Conservation (phyloP, 2,888 invertebrate species). For the Bursaphelenchus okinawaensis region DNA sequence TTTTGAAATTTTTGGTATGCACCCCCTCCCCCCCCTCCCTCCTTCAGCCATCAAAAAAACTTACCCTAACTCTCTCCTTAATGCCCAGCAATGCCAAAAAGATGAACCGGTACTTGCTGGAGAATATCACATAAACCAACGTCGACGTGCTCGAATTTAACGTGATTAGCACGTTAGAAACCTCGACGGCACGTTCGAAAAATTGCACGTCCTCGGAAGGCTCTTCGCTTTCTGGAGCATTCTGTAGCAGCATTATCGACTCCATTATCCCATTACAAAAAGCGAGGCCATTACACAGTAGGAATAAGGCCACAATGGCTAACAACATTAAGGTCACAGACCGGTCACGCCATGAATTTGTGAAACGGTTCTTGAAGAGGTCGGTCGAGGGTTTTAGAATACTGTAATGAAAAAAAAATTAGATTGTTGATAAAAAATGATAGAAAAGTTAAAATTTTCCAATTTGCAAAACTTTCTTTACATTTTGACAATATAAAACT, state of each 20-base stretch:
- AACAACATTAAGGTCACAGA: conserved; percentile 54
- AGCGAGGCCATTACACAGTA: conserved; percentile 54
- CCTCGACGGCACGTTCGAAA: conserved; percentile 39
- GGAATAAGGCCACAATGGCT: conserved; percentile 55
- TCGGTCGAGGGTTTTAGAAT: conserved; percentile 31
- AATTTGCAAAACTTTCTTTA: too few relatives aligned
- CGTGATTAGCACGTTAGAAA: conserved; percentile 52
- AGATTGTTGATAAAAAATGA: too few relatives aligned
- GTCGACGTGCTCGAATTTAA: conserved; percentile 55
- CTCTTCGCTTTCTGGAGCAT: not conserved
- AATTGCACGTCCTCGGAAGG: not conserved
- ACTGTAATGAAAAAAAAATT: conserved; percentile 6
- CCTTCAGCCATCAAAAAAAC: too few relatives aligned
- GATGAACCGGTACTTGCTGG: conserved; percentile 51
- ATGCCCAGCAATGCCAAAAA: conserved; percentile 53
- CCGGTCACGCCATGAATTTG: conserved; percentile 43
- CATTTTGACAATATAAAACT: too few relatives aligned
- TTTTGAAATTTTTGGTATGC: not conserved
- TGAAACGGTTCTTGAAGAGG: conserved; percentile 32
- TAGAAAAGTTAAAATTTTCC: too few relatives aligned
- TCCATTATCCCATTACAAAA: conserved; percentile 56
- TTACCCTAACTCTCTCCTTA: conserved; percentile 10
- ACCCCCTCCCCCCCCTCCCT: too few relatives aligned
- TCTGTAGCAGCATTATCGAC: conserved; percentile 29
- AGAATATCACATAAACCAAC: conserved; percentile 53